phyloP scores from a whole-genome alignment of 2,888 invertebrate genomes.

The Tenthredo amoena region DNA sequence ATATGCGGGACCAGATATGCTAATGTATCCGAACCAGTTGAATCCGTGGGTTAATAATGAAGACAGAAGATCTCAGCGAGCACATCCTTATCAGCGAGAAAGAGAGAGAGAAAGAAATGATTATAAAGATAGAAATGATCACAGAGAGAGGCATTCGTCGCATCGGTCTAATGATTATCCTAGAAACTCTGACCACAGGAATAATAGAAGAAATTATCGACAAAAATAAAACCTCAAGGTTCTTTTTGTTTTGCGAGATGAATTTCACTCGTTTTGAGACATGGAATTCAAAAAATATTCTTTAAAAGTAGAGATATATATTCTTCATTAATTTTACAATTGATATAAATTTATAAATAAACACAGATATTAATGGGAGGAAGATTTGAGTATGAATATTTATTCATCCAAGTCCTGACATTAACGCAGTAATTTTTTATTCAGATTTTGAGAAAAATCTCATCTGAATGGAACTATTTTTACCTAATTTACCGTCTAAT shows the following conservation, averaged over 20 bases:
- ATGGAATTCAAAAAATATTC: background rate
- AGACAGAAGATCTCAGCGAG: slow-evolving; percentile 61
- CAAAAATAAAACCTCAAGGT: slow-evolving; percentile 53
- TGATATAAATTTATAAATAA: background rate
- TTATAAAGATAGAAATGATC: slow-evolving; percentile 60
- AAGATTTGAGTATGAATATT: background rate
- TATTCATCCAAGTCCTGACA: background rate
- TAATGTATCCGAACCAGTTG: slow-evolving; percentile 62
- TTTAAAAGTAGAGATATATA: background rate
- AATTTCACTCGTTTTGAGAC: background rate
- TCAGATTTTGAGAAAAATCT: background rate
- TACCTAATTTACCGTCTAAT: background rate
- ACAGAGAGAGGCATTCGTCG: slow-evolving; percentile 58
- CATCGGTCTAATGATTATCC: slow-evolving; percentile 59
- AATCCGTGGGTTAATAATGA: slow-evolving; percentile 58
- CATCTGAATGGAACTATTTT: background rate
- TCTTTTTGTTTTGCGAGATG: background rate
- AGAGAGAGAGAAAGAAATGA: slow-evolving; percentile 58
- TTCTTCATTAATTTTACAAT: background rate
- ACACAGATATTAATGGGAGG: background rate
- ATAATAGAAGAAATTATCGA: slow-evolving; percentile 62
- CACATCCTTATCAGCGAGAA: slow-evolving; percentile 64
- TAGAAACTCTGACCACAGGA: slow-evolving; percentile 57
- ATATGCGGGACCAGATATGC: slow-evolving; percentile 58
- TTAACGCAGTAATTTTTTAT: background rate